phyloP scores from a whole-genome alignment of 2,888 invertebrate genomes.

The Tetragonula carbonaria region DNA sequence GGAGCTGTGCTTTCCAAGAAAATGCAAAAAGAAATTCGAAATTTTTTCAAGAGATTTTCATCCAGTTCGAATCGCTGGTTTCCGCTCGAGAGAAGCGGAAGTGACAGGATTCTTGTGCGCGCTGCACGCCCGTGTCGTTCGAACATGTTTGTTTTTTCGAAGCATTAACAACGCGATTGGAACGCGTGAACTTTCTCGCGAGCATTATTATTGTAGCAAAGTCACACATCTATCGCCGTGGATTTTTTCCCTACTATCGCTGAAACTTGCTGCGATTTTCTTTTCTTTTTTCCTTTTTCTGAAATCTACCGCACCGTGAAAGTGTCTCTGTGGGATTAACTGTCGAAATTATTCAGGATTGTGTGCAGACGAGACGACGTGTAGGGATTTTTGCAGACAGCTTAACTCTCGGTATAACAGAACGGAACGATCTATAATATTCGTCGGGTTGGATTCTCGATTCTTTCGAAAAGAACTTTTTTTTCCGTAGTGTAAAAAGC shows the following conservation, averaged over 20 bases:
- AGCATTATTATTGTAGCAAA: constrained; percentile 2
- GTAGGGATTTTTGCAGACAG: too few species aligned
- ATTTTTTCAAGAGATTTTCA: neutral
- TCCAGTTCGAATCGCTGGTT: neutral
- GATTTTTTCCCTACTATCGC: constrained; percentile 17
- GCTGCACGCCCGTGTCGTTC: neutral
- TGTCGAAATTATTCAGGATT: neutral
- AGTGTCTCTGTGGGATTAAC: neutral
- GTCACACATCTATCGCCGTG: neutral
- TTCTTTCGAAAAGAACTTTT: too few species aligned
- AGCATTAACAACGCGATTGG: constrained; percentile 11
- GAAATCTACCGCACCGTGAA: neutral
- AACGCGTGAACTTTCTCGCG: neutral
- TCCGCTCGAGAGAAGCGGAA: neutral
- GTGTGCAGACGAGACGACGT: too few species aligned
- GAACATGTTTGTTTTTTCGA: constrained; percentile 7
- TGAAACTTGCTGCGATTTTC: constrained; percentile 4
- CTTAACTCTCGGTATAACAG: too few species aligned
- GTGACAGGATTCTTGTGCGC: neutral
- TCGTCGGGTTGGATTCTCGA: too few species aligned
- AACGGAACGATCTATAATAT: too few species aligned
- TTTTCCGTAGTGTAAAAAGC: too few species aligned
- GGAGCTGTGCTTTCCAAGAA: neutral
- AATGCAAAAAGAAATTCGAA: neutral
- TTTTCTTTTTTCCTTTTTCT: neutral